These are phyloP conservation scores for Cryptus viduatorius DNA, from an alignment of 2,888 invertebrate species.

Conservation along the genomic window DNA sequence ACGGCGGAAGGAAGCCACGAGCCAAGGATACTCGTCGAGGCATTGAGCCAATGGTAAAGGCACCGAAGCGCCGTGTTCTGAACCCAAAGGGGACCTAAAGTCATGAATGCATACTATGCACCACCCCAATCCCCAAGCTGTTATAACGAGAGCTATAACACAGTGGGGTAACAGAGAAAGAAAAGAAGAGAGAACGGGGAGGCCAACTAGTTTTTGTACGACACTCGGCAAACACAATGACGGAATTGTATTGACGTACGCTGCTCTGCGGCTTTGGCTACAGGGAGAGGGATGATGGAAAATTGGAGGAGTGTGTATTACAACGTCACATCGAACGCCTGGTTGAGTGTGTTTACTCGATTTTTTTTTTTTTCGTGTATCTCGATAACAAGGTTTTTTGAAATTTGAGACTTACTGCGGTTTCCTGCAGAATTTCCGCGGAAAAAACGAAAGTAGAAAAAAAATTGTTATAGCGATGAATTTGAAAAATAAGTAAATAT, in stretches of 20 bases:
- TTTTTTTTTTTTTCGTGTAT: background rate
- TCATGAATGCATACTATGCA: slow-evolving; percentile 33
- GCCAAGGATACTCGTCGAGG: background rate
- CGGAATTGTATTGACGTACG: slow-evolving; percentile 38
- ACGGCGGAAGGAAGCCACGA: background rate
- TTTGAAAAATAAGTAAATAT: no score
- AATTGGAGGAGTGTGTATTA: slow-evolving; percentile 20
- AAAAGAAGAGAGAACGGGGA: slow-evolving; percentile 20
- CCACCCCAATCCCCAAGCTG: background rate
- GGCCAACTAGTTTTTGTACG: slow-evolving; percentile 50
- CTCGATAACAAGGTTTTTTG: background rate
- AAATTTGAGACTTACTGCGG: background rate
- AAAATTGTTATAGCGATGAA: background rate
- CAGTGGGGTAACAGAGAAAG: slow-evolving; percentile 6
- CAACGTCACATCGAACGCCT: background rate
- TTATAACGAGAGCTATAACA: slow-evolving; percentile 29
- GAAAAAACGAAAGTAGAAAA: background rate
- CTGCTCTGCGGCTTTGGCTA: slow-evolving; percentile 14
- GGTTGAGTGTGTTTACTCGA: slow-evolving; percentile 10
- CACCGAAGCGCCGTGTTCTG: background rate
- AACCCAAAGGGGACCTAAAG: slow-evolving; percentile 19
- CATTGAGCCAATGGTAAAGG: background rate
- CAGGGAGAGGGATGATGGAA: slow-evolving; percentile 1
- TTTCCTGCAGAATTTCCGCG: background rate
- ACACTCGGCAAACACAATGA: slow-evolving; percentile 49